phyloP scores from a whole-genome alignment of 2,113 vertebrate genomes.

The Geothlypis trichas region DNA sequence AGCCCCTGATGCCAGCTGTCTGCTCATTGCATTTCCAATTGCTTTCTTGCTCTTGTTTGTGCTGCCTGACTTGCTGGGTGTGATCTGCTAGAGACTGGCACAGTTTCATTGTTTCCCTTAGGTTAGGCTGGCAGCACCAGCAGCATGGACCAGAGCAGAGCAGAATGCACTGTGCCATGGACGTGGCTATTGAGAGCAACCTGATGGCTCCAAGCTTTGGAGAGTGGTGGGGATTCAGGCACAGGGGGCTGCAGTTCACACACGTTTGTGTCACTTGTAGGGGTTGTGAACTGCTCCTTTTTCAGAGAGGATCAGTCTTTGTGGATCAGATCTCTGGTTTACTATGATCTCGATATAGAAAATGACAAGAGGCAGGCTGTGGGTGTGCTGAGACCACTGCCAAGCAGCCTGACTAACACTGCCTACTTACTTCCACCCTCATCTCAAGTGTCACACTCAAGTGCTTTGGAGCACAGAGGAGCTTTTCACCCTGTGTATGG shows the following conservation, averaged over 20 bases:
- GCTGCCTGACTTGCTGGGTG: background rate
- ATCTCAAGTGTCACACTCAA: background rate
- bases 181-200: background rate
- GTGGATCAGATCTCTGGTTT: background rate
- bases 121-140: background rate
- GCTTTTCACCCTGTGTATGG: background rate
- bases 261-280: background rate
- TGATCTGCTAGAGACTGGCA: background rate
- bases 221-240: background rate
- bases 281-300: background rate
- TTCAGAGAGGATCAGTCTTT: background rate
- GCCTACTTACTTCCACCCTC: background rate
- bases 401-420: background rate
- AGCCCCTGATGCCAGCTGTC: background rate
- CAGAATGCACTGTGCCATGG: background rate
- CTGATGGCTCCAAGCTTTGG: background rate
- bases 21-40: background rate
- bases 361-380: background rate
- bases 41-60: background rate
- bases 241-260: background rate
- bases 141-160: background rate
- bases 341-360: background rate
- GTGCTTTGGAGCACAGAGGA: background rate
- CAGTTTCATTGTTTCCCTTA: background rate
- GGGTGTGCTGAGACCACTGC: background rate